phyloP scores from a whole-genome alignment of 2,797 vertebrate species.

The Buceros bicornis region DNA sequence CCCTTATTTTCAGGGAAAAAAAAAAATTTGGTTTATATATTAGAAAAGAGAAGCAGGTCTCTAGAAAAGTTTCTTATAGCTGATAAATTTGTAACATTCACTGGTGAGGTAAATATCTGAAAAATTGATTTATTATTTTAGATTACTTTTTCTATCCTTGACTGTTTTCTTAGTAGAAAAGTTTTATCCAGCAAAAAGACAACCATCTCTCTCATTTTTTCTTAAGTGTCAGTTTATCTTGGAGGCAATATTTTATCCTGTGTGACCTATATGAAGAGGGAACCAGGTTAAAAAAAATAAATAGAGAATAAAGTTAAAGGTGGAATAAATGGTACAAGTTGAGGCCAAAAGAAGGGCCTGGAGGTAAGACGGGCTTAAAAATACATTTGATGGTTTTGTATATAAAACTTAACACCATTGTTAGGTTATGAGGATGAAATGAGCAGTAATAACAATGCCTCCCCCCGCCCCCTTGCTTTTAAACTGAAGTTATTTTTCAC shows the following conservation, averaged over 20 bases:
- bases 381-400: background rate
- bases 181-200: background rate
- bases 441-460: background rate
- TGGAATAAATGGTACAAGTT: background rate
- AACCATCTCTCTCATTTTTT: background rate
- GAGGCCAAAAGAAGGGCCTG: background rate
- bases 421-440: background rate
- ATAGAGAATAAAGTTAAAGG: background rate
- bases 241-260: background rate
- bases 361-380: background rate
- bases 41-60: background rate
- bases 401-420: background rate
- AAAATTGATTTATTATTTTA: background rate
- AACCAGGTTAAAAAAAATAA: background rate
- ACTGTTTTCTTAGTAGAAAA: background rate
- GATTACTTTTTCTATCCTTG: background rate
- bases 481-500: background rate
- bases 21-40: background rate
- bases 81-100: background rate
- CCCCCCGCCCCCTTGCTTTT: background rate
- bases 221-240: background rate
- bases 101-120: background rate
- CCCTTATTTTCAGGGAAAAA: background rate
- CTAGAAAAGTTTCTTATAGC: background rate
- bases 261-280: background rate